Evolutionary conservation across 2,113 vertebrate species (phyloP), one percentile per base, ranked within the genome.

Genomic region (Python bivittatus): DNA sequence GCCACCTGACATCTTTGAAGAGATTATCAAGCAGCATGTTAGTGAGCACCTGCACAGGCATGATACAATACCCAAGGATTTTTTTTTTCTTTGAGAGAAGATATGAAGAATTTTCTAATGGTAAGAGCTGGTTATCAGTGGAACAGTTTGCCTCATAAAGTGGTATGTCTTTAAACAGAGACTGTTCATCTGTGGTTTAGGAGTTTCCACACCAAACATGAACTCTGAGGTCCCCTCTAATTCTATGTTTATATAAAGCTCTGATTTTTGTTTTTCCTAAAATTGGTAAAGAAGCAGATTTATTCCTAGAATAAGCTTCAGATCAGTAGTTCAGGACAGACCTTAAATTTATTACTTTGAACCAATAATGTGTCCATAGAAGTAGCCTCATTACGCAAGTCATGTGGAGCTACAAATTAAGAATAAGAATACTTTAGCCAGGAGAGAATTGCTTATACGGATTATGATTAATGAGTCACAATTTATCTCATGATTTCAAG

Each of bases 401-500:
- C 64, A 79, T 20, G 48, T 13, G 88, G 91, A 13, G 22, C 29
- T 29, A 42, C 61, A 86, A 88, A 92, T 11, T 88, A 94, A 23
- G 52, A 52, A 1, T 0, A 0, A 92, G 89, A 93, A 84, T 53
- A 6, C 8, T 48, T 25, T 7, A n/a, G 79, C 92, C 57, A 54
- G 33, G 60, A 54, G 64, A n/a, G 53, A 87, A 60, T 68, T 25
- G 58, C 54, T 79, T 20, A 42, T n/a, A 90, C 13, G 7, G 86
- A 91, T 52, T 79, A 54, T 57, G n/a, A 61, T 86, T 90, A 79
- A 84, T 79, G 84, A 92, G n/a, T 84, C 42, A n/a, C 44, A 44
- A 42, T 53, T 88, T 56, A 86, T 60, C 83, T 68, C 83, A 72
- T 83, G 86, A 79, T 90, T 86, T 33, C 58, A n/a, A 68, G 61